Percentiles rank a stretch among this genome's conserved stretches.
These are phyloP conservation scores for Autographa gamma DNA, from an alignment of 2,888 invertebrate genomes.

Conservation along the genomic window DNA sequence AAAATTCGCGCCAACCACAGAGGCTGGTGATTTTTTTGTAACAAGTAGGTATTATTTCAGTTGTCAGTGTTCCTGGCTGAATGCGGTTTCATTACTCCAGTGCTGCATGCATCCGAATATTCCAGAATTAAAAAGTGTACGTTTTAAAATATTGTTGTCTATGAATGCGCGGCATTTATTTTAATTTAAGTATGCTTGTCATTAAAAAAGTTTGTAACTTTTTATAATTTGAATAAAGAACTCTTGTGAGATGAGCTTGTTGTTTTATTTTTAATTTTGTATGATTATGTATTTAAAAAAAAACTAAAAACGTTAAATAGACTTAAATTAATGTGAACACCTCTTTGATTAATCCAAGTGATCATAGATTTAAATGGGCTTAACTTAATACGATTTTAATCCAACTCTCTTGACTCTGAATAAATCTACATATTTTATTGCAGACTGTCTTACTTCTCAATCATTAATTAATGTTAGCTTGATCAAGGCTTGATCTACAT, in stretches of 20 bases:
- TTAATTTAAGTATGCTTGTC: too few relatives aligned
- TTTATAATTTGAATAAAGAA: not conserved
- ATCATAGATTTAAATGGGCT: constrained; percentile 10
- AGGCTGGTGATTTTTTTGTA: constrained; percentile 31
- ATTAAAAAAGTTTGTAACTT: too few relatives aligned
- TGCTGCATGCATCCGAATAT: constrained; percentile 40
- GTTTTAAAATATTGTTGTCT: constrained; percentile 24
- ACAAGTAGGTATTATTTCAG: constrained; percentile 38
- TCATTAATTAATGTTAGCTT: constrained; percentile 1
- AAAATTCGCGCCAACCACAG: constrained; percentile 19
- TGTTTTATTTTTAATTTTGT: too few relatives aligned
- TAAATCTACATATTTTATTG: constrained; percentile 33
- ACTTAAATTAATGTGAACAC: not conserved
- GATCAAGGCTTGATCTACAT: not conserved
- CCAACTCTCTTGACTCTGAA: constrained; percentile 23
- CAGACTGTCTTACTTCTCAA: constrained; percentile 7
- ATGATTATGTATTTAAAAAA: too few relatives aligned
- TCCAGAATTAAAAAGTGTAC: constrained; percentile 46
- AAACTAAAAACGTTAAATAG: too few relatives aligned
- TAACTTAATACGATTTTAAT: constrained; percentile 12
- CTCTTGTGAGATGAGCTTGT: not conserved
- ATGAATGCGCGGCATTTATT: constrained; percentile 6
- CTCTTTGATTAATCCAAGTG: constrained; percentile 19
- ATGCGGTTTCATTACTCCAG: constrained; percentile 54
- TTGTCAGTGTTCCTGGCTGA: constrained; percentile 38